Evolutionary conservation across 2,113 vertebrate species (phyloP).

Genomic region (Todiramphus saurophagus): DNA sequence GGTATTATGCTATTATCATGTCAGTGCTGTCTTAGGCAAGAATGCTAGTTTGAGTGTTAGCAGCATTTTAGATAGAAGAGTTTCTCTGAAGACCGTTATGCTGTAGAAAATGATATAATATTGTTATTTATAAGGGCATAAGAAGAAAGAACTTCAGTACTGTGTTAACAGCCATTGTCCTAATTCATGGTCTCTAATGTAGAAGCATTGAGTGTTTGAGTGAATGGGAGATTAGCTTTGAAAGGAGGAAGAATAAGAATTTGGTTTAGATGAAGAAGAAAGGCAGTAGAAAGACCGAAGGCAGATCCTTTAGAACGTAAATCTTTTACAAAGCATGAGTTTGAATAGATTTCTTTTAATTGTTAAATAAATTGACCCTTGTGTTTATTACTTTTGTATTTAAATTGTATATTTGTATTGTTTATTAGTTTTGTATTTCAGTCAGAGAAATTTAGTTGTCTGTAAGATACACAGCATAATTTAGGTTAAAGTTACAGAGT

Average conservation of each 20-base stretch:
- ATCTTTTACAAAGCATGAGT: not conserved
- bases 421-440: not conserved
- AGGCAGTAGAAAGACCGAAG: not conserved
- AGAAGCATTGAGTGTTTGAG: not conserved
- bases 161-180: not conserved
- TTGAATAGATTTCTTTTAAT: not conserved
- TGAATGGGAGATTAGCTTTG: not conserved
- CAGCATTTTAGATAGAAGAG: not conserved
- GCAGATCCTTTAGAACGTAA: not conserved
- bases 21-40: constrained; percentile 12
- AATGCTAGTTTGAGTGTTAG: not conserved
- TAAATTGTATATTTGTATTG: not conserved
- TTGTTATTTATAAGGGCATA: not conserved
- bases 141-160: not conserved
- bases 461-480: fast-evolving
- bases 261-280: not conserved
- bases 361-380: not conserved
- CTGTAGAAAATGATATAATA: not conserved
- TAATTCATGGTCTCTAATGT: not conserved
- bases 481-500: not conserved
- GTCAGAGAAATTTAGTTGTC: not conserved
- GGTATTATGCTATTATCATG: constrained; percentile 51
- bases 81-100: not conserved
- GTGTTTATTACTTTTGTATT: not conserved
- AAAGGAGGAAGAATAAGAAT: not conserved